phyloP scores from a whole-genome alignment of 2,888 invertebrate genomes.

The Eilema caniola region DNA sequence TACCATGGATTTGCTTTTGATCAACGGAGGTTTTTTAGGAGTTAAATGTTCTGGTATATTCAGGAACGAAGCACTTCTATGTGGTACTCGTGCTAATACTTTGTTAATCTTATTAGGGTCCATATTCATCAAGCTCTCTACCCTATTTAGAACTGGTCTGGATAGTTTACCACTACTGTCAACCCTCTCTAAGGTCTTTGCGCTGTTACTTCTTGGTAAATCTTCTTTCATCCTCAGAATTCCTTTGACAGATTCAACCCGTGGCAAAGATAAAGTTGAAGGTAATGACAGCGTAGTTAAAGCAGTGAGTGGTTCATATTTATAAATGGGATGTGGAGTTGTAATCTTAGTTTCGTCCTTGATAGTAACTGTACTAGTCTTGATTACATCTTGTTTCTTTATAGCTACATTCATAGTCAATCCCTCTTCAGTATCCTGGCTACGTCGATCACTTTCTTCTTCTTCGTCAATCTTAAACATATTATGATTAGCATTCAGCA shows the following conservation, averaged over 20 bases:
- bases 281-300: constrained; percentile 71
- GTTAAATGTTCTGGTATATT: constrained; percentile 79
- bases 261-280: constrained; percentile 71
- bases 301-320: constrained; percentile 77
- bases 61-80: constrained; percentile 82
- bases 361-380: constrained; percentile 79
- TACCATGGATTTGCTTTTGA: constrained; percentile 80
- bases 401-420: constrained; percentile 77
- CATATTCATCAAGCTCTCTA: constrained; percentile 80
- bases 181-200: constrained; percentile 72
- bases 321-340: constrained; percentile 71
- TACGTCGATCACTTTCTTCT: constrained; percentile 75
- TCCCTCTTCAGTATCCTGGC: constrained; percentile 78
- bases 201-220: constrained; percentile 74
- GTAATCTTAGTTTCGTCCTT: constrained; percentile 82
- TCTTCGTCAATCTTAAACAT: constrained; percentile 85
- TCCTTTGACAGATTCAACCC: constrained; percentile 80
- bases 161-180: constrained; percentile 68
- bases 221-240: constrained; percentile 70
- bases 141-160: constrained; percentile 71
- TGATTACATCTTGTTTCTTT: constrained; percentile 78
- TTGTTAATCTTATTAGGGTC: constrained; percentile 79
- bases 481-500: constrained; percentile 70
- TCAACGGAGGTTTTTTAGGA: constrained; percentile 76
- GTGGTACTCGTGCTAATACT: constrained; percentile 77